Base-by-base conservation (phyloP, 2,113 vertebrate species). In the Callospermophilus lateralis region DNA sequence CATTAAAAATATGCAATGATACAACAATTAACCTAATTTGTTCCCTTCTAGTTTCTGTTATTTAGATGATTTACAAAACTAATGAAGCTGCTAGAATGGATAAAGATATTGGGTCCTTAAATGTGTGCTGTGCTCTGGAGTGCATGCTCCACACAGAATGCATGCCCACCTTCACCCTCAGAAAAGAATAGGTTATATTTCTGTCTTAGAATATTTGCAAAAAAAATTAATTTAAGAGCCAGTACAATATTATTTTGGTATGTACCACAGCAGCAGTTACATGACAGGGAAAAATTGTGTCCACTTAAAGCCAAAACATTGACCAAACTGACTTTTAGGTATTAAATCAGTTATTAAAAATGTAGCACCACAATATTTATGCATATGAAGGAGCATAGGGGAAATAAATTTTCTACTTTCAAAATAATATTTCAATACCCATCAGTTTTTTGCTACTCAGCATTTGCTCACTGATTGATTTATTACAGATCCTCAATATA, bases 61-160 rank as follows among this genome's bases (percentile, higher is more conserved):
- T 89, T 91, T 72, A 42, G 65, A 68, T 48, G 19, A 74, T 55
- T 97, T 83, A 15, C 8, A 22, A 84, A 90, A n/a, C 34, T 34
- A 13, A 39, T 39, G 77, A 58, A 48, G 58, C 42, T 39, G 28
- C 67, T 70, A 67, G 77, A 61, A 51, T 37, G 8, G 51, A 48
- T 63, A 78, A 67, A 85, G 22, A 51, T 28, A 24, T 53, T 61
- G 84, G 2, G 61, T 34, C 30, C 51, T 90, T 28, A 37, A 45
- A 63, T 53, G 10, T 30, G 34, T 24, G 32, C 37, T 84, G 0
- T 48, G 3, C 13, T 87, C 48, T 20, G 34, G 10, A 77, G 20
- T 10, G 4, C 1, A 10, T 3, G 0, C 6, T 37, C 39, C 53
- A 8, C 45, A 20, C 3, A 7, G 17, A 58, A 48, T 39, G 39